These are phyloP conservation scores for Drosophila mercatorum DNA, from an alignment of 2,888 invertebrate species.

Conservation along the genomic window DNA sequence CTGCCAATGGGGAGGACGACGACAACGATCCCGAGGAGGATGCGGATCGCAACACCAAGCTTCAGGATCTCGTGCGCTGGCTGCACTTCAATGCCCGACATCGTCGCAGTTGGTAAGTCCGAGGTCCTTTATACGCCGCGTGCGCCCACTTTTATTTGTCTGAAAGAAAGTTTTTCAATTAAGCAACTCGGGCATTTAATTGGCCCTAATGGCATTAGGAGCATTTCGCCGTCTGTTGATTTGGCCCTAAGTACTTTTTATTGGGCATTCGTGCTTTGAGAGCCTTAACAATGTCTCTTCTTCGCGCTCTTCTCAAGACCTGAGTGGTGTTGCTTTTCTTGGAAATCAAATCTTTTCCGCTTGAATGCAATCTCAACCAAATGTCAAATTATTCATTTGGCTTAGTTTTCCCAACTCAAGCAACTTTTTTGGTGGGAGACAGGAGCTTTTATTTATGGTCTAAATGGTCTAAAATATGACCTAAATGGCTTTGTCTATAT, in stretches of 20 bases:
- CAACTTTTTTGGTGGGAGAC: neutral
- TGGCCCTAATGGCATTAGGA: slow-evolving; percentile 11
- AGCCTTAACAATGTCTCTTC: neutral
- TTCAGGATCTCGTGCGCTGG: slow-evolving; percentile 79
- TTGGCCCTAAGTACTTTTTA: slow-evolving; percentile 26
- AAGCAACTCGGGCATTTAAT: slow-evolving; percentile 47
- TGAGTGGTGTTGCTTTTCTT: neutral
- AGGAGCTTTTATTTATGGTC: neutral
- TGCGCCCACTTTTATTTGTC: slow-evolving; percentile 8
- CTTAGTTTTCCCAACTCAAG: neutral
- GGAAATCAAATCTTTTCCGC: neutral
- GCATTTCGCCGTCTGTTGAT: slow-evolving; percentile 9
- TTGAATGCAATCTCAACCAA: neutral
- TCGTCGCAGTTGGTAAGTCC: slow-evolving; percentile 71
- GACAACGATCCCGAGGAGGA: slow-evolving; percentile 61
- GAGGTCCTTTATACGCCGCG: slow-evolving; percentile 34
- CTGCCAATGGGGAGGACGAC: slow-evolving; percentile 35
- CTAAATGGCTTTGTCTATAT: neutral
- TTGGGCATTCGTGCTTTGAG: slow-evolving; percentile 11
- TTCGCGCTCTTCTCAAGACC: neutral
- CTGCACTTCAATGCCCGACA: slow-evolving; percentile 70
- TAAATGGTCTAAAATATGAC: neutral
- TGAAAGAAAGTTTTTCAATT: slow-evolving; percentile 47
- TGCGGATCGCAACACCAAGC: slow-evolving; percentile 67
- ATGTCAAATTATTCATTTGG: slow-evolving; percentile 1